phyloP scores from a whole-genome alignment of 1,140 invertebrate genomes.

The Zaprionus ghesquierei region DNA sequence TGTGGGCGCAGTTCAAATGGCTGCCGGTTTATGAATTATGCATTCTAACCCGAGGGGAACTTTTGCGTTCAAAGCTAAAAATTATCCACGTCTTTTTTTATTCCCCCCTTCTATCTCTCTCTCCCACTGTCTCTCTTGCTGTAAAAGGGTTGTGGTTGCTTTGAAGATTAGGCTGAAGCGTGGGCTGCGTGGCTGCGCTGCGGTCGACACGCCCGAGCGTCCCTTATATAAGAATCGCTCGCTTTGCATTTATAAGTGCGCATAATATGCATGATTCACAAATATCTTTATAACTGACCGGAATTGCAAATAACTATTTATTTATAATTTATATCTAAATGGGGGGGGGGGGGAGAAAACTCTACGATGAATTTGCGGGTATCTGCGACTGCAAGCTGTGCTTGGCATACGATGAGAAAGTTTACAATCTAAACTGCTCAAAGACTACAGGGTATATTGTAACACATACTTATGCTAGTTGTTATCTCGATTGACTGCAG shows the following conservation, averaged over 20 bases:
- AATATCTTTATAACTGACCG: constrained; percentile 25
- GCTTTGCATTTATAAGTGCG: constrained; percentile 39
- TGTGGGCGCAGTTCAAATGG: constrained; percentile 41
- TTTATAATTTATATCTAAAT: constrained; percentile 27
- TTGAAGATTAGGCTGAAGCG: constrained; percentile 58
- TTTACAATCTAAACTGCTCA: not conserved
- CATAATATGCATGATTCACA: constrained; percentile 58
- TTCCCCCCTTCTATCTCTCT: constrained; percentile 3
- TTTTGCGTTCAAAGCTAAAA: constrained; percentile 66
- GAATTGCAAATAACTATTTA: constrained; percentile 45
- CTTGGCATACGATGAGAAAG: not conserved
- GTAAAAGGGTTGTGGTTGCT: constrained; percentile 63
- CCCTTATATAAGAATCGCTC: not conserved
- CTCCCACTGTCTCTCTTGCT: not conserved
- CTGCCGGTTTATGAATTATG: constrained; percentile 67
- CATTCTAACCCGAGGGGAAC: constrained; percentile 57
- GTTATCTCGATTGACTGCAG: too few relatives aligned
- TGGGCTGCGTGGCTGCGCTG: constrained; percentile 5
- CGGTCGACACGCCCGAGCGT: not conserved
- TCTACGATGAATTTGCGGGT: not conserved
- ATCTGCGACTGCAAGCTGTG: not conserved
- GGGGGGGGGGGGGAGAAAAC: not conserved
- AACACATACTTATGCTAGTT: too few relatives aligned
- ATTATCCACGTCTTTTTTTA: constrained; percentile 47
- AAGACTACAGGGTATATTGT: not conserved